Conservation (phyloP, 2,888 invertebrate species). For the Hololepta plana region DNA sequence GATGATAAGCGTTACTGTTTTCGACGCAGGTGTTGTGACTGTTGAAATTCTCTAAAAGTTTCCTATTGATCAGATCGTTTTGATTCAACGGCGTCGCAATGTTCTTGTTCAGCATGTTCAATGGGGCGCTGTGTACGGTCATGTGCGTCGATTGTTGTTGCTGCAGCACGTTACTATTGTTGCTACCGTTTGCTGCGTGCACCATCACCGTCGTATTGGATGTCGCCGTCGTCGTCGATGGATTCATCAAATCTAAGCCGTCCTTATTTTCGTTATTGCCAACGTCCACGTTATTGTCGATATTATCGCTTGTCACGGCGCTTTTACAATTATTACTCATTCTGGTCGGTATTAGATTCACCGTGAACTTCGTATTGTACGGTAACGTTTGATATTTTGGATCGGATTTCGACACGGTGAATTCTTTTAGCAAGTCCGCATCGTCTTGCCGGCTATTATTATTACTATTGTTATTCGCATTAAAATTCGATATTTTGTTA, state of each 20-base stretch:
- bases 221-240: too few relatives aligned
- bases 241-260: too few relatives aligned
- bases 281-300: slow-evolving; percentile 11
- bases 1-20: slow-evolving; percentile 5
- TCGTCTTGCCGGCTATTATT: slow-evolving; percentile 16
- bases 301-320: slow-evolving; percentile 10
- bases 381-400: slow-evolving; percentile 85
- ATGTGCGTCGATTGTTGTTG: slow-evolving; percentile 23
- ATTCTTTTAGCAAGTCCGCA: slow-evolving; percentile 40
- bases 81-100: slow-evolving; percentile 44
- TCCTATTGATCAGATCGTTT: slow-evolving; percentile 21
- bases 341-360: slow-evolving; percentile 32
- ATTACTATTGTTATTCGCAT: slow-evolving; percentile 5
- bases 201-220: too few relatives aligned
- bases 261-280: slow-evolving; percentile 10
- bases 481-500: slow-evolving; percentile 17
- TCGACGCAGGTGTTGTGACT: slow-evolving; percentile 4
- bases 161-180: slow-evolving; percentile 6
- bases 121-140: slow-evolving; percentile 36
- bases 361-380: slow-evolving; percentile 70
- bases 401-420: slow-evolving; percentile 67
- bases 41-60: neutral
- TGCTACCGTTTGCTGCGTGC: slow-evolving; percentile 5
- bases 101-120: slow-evolving; percentile 42
- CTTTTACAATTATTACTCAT: slow-evolving; percentile 24